Base-by-base conservation (phyloP, 2,797 vertebrate species). In the Sebastolobus alascanus region DNA sequence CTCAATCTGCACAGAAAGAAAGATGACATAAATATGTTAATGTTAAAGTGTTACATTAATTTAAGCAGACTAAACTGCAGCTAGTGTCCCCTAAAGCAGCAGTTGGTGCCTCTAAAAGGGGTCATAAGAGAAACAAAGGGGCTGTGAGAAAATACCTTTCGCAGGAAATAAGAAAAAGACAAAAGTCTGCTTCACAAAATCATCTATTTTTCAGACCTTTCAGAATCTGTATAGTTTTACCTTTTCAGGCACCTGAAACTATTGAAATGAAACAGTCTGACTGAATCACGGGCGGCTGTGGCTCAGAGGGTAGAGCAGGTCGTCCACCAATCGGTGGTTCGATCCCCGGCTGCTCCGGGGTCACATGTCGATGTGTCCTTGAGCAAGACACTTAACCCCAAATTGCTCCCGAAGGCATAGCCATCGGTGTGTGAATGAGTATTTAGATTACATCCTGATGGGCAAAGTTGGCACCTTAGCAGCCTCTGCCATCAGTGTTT, bases 1-100 rank as follows among this genome's bases (percentile, higher is more conserved):
- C 68, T 99, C 97, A 56, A 99, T 97, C 98, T 96, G 84, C 38
- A 75, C 10, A 43, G 25, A 74, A 16, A 75, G 8, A 70, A 1
- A 68, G 8, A 35, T 8, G 3, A 65, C 3, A 72, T 7, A 46
- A 50, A 61, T 25, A 9, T 38, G 50, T 46, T 46, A 8, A 25
- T 25, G 25, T 8, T 38, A 1, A 5, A 16, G 27, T 55, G 64
- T 54, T 5, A 31, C 29, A 40, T 31, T 1, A 0, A 56, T n/a
- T 73, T 9, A 5, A 40, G 59, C 14, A 72, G 31, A 20, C 29
- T 46, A 20, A 61, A 40, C 22, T 46, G 25, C 3, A 33, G 58
- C 11, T 8, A 0, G 8, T 8, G 37, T 70, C 5, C 16, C 63
- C 3, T 25, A 16, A n/a, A 75, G 27, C 16, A 38, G 25, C 3